Conservation (phyloP, 2,797 vertebrate species). For the Spheniscus humboldti region DNA sequence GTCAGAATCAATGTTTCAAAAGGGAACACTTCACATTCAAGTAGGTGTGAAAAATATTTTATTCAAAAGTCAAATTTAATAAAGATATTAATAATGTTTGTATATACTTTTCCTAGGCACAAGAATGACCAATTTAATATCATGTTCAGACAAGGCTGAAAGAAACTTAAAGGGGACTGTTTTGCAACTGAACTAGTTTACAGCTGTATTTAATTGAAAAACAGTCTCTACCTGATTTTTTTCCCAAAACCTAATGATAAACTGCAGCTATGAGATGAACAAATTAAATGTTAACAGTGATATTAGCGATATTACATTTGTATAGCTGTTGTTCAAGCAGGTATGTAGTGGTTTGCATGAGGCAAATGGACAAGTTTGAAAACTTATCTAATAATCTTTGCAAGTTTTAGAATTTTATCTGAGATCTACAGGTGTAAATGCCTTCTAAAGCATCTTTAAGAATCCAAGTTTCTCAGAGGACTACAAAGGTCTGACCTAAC, state of each 20-base stretch:
- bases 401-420: background rate
- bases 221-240: background rate
- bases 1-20: background rate
- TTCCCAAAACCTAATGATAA: background rate
- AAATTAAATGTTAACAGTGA: background rate
- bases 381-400: background rate
- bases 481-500: background rate
- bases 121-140: background rate
- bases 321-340: background rate
- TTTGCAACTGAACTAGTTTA: background rate
- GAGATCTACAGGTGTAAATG: background rate
- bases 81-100: background rate
- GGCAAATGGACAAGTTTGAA: background rate
- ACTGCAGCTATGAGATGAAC: background rate
- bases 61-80: background rate
- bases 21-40: background rate
- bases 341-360: background rate
- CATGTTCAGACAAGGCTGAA: background rate
- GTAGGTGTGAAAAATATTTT: background rate
- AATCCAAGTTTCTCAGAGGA: background rate
- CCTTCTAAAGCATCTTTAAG: background rate
- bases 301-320: background rate
- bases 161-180: background rate
- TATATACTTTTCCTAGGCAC: background rate
- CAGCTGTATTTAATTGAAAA: background rate